phyloP scores from a whole-genome alignment of 1,140 invertebrate genomes.

The Apis cerana region DNA sequence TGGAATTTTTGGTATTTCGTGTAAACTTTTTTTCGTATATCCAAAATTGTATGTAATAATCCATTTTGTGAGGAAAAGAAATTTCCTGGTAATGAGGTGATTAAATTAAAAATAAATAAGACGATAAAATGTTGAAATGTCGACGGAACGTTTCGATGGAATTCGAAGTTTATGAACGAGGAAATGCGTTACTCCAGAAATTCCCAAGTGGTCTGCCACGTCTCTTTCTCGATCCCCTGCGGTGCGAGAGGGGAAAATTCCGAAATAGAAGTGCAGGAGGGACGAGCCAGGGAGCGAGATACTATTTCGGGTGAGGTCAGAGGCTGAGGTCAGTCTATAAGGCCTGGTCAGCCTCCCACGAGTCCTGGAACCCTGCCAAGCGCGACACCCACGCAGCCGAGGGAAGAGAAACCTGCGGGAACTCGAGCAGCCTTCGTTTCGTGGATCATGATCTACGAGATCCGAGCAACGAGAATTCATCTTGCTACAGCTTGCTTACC shows the following conservation, averaged over 20 bases:
- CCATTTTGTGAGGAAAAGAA: no score
- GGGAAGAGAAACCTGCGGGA: conserved; percentile 61
- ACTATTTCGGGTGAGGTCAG: conserved; percentile 81
- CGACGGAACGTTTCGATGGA: no score
- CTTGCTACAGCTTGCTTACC: conserved; percentile 34
- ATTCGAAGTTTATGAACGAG: not conserved
- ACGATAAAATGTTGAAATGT: no score
- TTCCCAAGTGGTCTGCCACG: conserved; percentile 25
- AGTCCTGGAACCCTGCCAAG: conserved; percentile 78
- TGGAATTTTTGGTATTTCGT: no score
- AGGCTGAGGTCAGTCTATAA: conserved; percentile 81
- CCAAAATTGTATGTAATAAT: no score
- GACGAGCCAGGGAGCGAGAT: conserved; percentile 66
- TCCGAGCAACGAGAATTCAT: conserved; percentile 54
- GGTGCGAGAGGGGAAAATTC: conserved; percentile 59
- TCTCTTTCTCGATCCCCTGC: conserved; percentile 33
- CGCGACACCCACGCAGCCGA: conserved; percentile 74
- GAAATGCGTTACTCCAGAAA: conserved; percentile 27
- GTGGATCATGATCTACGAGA: conserved; percentile 62
- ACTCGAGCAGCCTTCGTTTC: conserved; percentile 60
- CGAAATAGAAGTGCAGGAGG: conserved; percentile 69
- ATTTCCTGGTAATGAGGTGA: no score
- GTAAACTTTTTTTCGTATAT: no score
- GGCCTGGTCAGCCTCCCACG: conserved; percentile 81
- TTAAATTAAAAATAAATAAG: no score